These are phyloP conservation scores for Mongoloraphidia duomilia DNA, from an alignment of 2,888 invertebrate genomes.

Conservation along the genomic window DNA sequence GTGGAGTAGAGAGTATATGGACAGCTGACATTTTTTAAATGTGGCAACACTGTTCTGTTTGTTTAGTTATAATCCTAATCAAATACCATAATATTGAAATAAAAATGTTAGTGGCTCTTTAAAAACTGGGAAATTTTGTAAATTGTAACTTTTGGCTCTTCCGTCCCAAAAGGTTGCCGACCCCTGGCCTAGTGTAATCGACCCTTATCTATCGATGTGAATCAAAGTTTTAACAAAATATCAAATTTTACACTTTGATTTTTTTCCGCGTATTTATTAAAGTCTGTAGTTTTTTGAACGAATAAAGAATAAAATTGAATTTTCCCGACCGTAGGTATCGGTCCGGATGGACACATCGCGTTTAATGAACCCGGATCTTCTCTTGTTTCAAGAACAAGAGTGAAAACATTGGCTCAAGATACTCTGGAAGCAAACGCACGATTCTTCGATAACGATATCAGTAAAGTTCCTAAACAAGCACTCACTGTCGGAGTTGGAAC, in stretches of 20 bases:
- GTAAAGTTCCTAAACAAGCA: conserved; percentile 88
- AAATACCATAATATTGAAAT: no score
- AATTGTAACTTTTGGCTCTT: no score
- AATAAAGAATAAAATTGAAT: background rate
- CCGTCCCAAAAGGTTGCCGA: no score
- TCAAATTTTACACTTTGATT: background rate
- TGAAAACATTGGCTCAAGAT: conserved; percentile 93
- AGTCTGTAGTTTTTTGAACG: conserved; percentile 1
- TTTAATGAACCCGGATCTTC: conserved; percentile 99
- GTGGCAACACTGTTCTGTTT: no score
- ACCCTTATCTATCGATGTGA: no score
- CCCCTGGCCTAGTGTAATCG: no score
- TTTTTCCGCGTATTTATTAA: background rate
- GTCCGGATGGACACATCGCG: conserved; percentile 99
- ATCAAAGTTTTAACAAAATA: background rate
- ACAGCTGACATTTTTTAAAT: no score
- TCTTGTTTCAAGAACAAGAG: conserved; percentile 83
- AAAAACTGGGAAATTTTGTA: no score
- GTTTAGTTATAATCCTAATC: no score
- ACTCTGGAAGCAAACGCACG: conserved; percentile 95
- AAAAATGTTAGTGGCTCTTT: no score
- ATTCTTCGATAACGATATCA: conserved; percentile 90
- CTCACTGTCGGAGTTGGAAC: conserved; percentile 97
- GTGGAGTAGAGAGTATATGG: no score
- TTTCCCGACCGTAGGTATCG: conserved; percentile 54